phyloP scores from a whole-genome alignment of 2,797 vertebrate genomes.

The Macrochelys suwanniensis region DNA sequence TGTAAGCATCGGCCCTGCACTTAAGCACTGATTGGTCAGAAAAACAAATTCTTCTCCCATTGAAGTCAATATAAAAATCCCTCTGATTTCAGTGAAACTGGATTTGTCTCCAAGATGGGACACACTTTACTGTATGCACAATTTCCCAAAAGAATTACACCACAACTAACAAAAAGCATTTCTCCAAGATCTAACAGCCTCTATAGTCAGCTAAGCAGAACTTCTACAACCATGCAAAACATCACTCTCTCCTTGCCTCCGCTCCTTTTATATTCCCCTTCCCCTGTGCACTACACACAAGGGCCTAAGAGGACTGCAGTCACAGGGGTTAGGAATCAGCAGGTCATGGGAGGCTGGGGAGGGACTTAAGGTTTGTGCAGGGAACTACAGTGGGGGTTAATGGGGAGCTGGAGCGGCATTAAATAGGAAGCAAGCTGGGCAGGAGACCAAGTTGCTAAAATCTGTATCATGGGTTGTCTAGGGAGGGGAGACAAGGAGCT shows the following conservation, averaged over 20 bases:
- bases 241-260: neutral
- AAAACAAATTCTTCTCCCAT: too few species aligned
- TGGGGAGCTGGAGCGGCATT: neutral
- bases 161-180: neutral
- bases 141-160: neutral
- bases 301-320: neutral
- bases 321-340: neutral
- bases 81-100: neutral
- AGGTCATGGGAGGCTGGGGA: neutral
- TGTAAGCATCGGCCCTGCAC: too few species aligned
- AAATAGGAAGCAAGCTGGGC: neutral
- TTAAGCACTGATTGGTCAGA: too few species aligned
- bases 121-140: neutral
- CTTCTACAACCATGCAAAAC: neutral
- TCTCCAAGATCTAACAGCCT: neutral
- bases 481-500: neutral
- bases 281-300: neutral
- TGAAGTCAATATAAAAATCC: too few species aligned
- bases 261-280: neutral
- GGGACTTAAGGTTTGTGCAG: neutral
- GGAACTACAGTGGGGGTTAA: neutral
- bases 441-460: neutral
- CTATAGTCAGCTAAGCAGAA: neutral
- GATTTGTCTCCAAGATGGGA: neutral
- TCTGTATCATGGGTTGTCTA: neutral